Evolutionary conservation across 2,113 vertebrate genomes (phyloP), one percentile per base, ranked within the genome.

Genomic region (Lonchura striata): DNA sequence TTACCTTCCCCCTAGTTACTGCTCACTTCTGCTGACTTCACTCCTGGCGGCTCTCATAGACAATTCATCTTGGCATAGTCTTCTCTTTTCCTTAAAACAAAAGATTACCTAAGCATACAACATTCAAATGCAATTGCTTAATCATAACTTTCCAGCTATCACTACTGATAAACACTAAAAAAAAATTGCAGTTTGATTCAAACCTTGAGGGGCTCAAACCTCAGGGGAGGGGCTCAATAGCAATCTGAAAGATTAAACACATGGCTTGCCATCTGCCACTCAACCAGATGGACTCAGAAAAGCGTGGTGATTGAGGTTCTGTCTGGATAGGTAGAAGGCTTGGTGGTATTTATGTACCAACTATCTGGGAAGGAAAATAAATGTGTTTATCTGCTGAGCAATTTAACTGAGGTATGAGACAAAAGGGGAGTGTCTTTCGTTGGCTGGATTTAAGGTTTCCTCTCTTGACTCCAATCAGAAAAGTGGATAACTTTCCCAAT

Each of bases 191-290:
- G 7, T 12, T 66, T 46, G 13, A 81, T 74, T 66, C 27, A 28
- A 44, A 52, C 37, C 44, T 66, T 74, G 52, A 74, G 44, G 60
- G 46, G 31, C 14, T 57, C 42, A 42, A 42, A 57, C 13, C 42
- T 49, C 3, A 0, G 6, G 6, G 31, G 21, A 6, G 20, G 7
- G 9, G 2, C 8, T 65, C 27, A 13, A 9, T 52, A 74, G 39
- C 59, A 65, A 14, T 59, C 28, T 78, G 52, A 33, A 78, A 85
- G 44, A 46, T 71, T 37, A 59, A 70, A 82, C 28, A 56, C 24
- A 9, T 22, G 23, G 30, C 33, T 87, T 84, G 74, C 31, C 60
- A 39, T 35, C 66, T 79, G 52, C 71, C 41, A 68, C 23, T 88
- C 56, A 79, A 31, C 8, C 42, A 70, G 50, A 64, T 19, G 59